Conservation (phyloP, 1,140 invertebrate genomes). For the Laupala kohalensis region DNA sequence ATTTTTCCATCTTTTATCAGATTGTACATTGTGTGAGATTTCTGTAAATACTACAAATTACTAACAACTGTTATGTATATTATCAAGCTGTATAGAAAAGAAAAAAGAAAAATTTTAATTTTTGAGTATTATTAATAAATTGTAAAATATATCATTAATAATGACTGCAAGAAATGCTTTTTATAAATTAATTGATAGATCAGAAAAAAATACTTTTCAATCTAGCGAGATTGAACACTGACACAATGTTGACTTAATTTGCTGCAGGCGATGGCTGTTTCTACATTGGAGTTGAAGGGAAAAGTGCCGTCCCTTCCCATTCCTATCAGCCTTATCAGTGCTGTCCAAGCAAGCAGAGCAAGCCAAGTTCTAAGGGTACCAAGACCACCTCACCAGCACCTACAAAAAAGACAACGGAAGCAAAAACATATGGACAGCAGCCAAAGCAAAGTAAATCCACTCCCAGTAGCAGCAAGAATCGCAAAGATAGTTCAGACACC, state of each 20-base stretch:
- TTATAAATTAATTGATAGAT: not conserved
- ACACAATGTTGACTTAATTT: slow-evolving; percentile 32
- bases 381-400: slow-evolving; percentile 33
- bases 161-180: not conserved
- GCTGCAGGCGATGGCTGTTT: slow-evolving; percentile 85
- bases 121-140: not conserved
- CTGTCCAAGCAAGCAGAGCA: slow-evolving; percentile 65
- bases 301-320: slow-evolving; percentile 57
- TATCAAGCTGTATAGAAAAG: not conserved
- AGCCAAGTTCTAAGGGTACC: slow-evolving; percentile 51
- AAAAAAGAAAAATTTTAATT: not conserved
- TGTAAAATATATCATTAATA: not conserved
- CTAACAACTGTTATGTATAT: not conserved
- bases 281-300: slow-evolving; percentile 83
- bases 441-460: slow-evolving; percentile 18
- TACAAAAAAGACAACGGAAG: slow-evolving; percentile 15
- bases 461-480: slow-evolving; percentile 16
- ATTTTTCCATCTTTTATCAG: not conserved
- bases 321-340: slow-evolving; percentile 78
- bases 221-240: not conserved
- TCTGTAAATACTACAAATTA: not conserved
- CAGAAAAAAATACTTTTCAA: not conserved
- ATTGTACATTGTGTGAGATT: not conserved
- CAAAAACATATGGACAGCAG: slow-evolving; percentile 28
- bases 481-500: slow-evolving; percentile 14